Percentiles rank a stretch among this genome's conserved stretches.
Conservation (phyloP, 2,888 invertebrate genomes). For the Orthosia incerta region DNA sequence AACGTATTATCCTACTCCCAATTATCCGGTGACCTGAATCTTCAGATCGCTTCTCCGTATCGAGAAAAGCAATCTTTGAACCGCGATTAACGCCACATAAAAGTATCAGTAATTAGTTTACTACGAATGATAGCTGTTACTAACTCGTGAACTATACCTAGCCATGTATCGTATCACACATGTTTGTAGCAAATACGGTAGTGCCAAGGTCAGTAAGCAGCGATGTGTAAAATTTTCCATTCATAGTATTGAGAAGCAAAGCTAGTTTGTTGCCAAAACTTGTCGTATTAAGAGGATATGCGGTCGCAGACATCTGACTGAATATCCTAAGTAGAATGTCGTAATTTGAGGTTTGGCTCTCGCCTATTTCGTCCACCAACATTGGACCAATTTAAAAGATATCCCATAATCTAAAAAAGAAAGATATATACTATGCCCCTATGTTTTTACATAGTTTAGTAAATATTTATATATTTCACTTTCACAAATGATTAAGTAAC, state of each 20-base stretch:
- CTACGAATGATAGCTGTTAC: slow-evolving; percentile 27
- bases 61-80: slow-evolving; percentile 4
- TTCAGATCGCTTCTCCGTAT: not conserved
- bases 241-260: slow-evolving; percentile 16
- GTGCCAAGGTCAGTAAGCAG: slow-evolving; percentile 38
- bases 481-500: not conserved
- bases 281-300: not conserved
- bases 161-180: slow-evolving; percentile 19
- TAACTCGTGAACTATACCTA: slow-evolving; percentile 15
- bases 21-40: slow-evolving; percentile 23
- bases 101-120: slow-evolving; percentile 2
- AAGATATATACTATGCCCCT: too few relatives aligned
- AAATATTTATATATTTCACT: not conserved
- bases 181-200: slow-evolving; percentile 47
- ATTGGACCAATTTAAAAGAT: too few relatives aligned
- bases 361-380: too few relatives aligned
- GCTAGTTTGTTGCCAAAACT: slow-evolving; percentile 8
- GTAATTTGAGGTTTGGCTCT: too few relatives aligned
- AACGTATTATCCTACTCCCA: not conserved
- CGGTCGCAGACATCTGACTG: too few relatives aligned
- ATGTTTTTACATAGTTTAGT: too few relatives aligned
- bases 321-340: too few relatives aligned
- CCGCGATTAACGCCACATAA: not conserved
- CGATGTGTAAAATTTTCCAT: slow-evolving; percentile 48
- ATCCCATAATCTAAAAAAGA: too few relatives aligned